Percentiles rank a stretch among this genome's conserved stretches.
Evolutionary conservation across 2,888 invertebrate genomes (phyloP).

Genomic region (Lymantria monacha): DNA sequence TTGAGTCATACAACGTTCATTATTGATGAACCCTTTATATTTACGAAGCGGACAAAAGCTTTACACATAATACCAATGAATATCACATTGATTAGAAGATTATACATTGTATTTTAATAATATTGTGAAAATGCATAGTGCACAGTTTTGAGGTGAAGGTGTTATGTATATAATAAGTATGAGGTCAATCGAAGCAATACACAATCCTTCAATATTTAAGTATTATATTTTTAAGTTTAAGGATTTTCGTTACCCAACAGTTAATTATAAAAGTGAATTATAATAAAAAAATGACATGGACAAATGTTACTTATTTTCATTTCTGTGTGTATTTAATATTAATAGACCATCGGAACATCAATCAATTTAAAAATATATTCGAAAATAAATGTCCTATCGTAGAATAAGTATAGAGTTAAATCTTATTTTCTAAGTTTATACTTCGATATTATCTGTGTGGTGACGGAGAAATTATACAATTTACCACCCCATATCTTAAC

Average conservation of each 20-base stretch:
- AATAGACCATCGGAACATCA: too few relatives aligned
- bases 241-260: constrained; percentile 34
- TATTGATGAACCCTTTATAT: constrained; percentile 56
- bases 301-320: constrained; percentile 27
- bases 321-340: too few relatives aligned
- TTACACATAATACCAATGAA: constrained; percentile 33
- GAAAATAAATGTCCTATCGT: too few relatives aligned
- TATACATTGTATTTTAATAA: constrained; percentile 31
- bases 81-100: constrained; percentile 43
- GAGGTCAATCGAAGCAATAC: constrained; percentile 47
- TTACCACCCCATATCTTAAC: too few relatives aligned
- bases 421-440: too few relatives aligned
- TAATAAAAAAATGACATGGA: constrained; percentile 39
- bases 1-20: constrained; percentile 61
- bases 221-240: constrained; percentile 17
- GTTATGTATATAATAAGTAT: constrained; percentile 17
- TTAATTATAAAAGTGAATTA: constrained; percentile 29
- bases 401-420: too few relatives aligned
- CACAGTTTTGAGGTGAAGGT: constrained; percentile 51
- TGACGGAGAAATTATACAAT: too few relatives aligned
- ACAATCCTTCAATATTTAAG: constrained; percentile 44
- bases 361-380: too few relatives aligned
- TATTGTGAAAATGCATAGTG: constrained; percentile 41
- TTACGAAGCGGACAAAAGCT: constrained; percentile 35
- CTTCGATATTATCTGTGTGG: too few relatives aligned